These are phyloP conservation scores for Megamerina dolium DNA, from an alignment of 2,888 invertebrate species.

Conservation along the genomic window DNA sequence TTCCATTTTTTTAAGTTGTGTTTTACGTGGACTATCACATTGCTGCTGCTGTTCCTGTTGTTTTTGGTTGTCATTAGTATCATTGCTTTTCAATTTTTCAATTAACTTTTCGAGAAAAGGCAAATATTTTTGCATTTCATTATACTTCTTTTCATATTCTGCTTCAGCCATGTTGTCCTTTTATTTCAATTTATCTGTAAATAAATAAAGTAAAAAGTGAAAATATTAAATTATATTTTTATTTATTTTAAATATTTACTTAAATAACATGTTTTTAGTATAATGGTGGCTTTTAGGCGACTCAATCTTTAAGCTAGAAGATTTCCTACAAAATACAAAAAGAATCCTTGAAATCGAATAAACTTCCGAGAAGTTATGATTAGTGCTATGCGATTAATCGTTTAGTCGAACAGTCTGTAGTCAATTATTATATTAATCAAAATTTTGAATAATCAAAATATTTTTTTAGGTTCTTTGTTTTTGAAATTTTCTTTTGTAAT, in stretches of 20 bases:
- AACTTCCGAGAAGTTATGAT: too few species aligned
- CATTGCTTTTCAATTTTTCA: constrained; percentile 54
- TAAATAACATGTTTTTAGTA: background rate
- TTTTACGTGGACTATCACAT: constrained; percentile 26
- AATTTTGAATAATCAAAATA: too few species aligned
- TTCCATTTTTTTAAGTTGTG: constrained; percentile 35
- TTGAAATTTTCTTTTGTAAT: too few species aligned
- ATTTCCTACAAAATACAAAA: too few species aligned
- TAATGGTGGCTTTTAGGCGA: background rate
- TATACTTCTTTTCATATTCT: constrained; percentile 25
- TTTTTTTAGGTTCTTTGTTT: too few species aligned
- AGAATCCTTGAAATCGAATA: too few species aligned
- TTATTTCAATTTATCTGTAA: constrained; percentile 13
- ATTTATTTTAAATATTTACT: too few species aligned
- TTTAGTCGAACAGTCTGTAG: too few species aligned
- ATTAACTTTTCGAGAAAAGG: constrained; percentile 71
- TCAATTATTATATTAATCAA: too few species aligned
- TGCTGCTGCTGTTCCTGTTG: constrained; percentile 4
- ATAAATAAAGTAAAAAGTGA: constrained; percentile 5
- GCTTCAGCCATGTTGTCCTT: constrained; percentile 21
- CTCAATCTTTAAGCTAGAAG: too few species aligned
- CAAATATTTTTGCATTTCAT: constrained; percentile 53
- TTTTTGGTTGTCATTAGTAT: too few species aligned
- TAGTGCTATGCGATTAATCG: too few species aligned
- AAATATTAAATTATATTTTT: constrained; percentile 9